phyloP scores from a whole-genome alignment of 2,888 invertebrate species.

The Drosophila colorata region DNA sequence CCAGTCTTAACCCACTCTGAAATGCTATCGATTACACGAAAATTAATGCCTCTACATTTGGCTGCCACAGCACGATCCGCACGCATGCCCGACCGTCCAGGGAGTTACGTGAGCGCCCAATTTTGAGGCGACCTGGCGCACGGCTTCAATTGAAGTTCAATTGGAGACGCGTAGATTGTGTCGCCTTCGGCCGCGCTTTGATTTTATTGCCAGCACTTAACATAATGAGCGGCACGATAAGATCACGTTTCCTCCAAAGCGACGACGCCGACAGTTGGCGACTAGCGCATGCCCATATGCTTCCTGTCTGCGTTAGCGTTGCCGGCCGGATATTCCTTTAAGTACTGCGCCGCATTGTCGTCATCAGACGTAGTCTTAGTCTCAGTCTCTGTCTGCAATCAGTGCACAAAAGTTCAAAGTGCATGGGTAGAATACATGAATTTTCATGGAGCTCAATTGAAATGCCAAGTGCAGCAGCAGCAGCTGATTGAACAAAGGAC shows the following conservation, averaged over 20 bases:
- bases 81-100: constrained; percentile 32
- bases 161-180: constrained; percentile 63
- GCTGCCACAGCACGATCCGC: constrained; percentile 54
- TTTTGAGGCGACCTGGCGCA: constrained; percentile 27
- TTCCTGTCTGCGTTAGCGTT: constrained; percentile 59
- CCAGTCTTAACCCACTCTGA: constrained; percentile 19
- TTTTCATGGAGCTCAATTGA: constrained; percentile 45
- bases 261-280: constrained; percentile 57
- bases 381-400: constrained; percentile 46
- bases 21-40: constrained; percentile 53
- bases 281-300: constrained; percentile 72
- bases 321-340: constrained; percentile 73
- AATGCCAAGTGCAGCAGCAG: constrained; percentile 50
- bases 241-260: constrained; percentile 72
- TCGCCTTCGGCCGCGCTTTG: constrained; percentile 64
- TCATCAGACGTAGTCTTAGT: constrained; percentile 11
- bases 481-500: constrained; percentile 63
- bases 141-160: constrained; percentile 79
- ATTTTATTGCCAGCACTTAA: constrained; percentile 80
- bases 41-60: constrained; percentile 41
- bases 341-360: constrained; percentile 56
- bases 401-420: constrained; percentile 74
- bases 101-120: constrained; percentile 57
- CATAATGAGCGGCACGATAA: constrained; percentile 77
- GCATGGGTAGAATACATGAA: constrained; percentile 61